Evolutionary conservation across 37 sponge, comb jelly and placozoan genomes (phyloP), one percentile per base, ranked within the genome.

Genomic region (Chondrosia reniformis): DNA sequence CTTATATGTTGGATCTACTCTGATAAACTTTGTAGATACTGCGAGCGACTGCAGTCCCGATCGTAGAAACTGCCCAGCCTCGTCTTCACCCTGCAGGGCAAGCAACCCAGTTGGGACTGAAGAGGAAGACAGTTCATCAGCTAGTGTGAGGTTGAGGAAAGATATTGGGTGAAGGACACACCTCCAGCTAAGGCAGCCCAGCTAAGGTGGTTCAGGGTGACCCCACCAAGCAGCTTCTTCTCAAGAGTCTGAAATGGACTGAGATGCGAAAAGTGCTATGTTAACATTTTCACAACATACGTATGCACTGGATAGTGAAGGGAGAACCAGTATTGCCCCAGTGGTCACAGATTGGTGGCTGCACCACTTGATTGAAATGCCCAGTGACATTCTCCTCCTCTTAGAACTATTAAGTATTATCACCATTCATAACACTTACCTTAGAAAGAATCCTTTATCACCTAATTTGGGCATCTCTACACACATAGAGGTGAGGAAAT

Each of bases 111-210:
- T 66, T 2, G 77, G 71, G 22, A 77, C 84, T 79, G 52, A 24
- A 59, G 45, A 41, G 32, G 46, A 10, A 69, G 12, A 15, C 6
- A 22, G 22, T 15, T 13, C 41, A 69, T 17, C 12, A 15, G 15
- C 15, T 49, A 15, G 10, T 49, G 52, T 10, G 15, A 49, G 52
- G 52, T 10, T 49, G 61, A 30, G 61, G n/a, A 30, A 13, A 59
- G 30, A 59, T 30, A 19, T 19, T 59, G 61, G n/a, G n/a, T n/a
- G n/a, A 30, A 19, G 30, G 28, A 22, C 79, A 46, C 67, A 92
- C 93, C 89, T 78, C 96, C 93, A 33, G 83, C 84, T 41, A 89
- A 75, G 21, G 92, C 87, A 17, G 96, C 96, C 96, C 96, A 95
- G 30, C 71, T 33, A 0, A 95, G 82, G 55, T 95, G 96, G 45